A percentile compares a stretch with the other conserved stretches of the same genome.
phyloP scores from a whole-genome alignment of 1,140 invertebrate species.

The Drosophila pectinifera region DNA sequence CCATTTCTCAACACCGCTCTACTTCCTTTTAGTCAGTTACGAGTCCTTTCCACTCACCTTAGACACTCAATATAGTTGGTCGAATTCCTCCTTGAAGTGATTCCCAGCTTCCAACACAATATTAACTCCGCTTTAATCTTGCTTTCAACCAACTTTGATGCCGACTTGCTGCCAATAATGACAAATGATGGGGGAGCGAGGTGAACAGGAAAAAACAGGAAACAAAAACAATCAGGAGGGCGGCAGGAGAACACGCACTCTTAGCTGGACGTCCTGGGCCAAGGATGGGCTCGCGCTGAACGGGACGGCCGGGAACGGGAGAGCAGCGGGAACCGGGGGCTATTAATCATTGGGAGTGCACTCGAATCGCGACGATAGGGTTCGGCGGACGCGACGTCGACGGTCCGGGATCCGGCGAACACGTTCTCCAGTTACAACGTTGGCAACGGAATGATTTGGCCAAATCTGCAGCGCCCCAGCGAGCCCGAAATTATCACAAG shows the following conservation, averaged over 20 bases:
- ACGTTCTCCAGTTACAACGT: constrained; percentile 73
- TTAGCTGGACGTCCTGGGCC: background rate
- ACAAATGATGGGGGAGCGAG: background rate
- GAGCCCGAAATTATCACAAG: constrained; percentile 54
- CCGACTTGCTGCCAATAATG: constrained; percentile 15
- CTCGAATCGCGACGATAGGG: constrained; percentile 14
- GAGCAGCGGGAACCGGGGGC: background rate
- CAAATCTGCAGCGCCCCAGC: constrained; percentile 59
- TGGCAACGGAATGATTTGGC: constrained; percentile 75
- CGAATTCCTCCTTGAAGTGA: constrained; percentile 23
- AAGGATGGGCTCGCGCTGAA: background rate
- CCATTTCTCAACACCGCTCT: background rate
- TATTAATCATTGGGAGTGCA: constrained; percentile 16
- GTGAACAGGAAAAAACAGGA: constrained; percentile 30
- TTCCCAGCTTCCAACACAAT: constrained; percentile 7
- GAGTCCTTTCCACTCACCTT: constrained; percentile 1
- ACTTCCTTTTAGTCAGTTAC: background rate
- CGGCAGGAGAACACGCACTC: constrained; percentile 6
- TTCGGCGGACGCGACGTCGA: constrained; percentile 12
- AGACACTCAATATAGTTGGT: background rate
- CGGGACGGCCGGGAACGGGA: no score
- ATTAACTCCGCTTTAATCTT: constrained; percentile 2
- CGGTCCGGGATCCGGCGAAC: constrained; percentile 64
- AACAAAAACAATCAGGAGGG: constrained; percentile 8
- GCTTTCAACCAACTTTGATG: constrained; percentile 18